Percentiles rank a stretch among this genome's conserved stretches.
These are phyloP conservation scores for Riptortus pedestris DNA, from an alignment of 1,140 invertebrate species.

Conservation along the genomic window DNA sequence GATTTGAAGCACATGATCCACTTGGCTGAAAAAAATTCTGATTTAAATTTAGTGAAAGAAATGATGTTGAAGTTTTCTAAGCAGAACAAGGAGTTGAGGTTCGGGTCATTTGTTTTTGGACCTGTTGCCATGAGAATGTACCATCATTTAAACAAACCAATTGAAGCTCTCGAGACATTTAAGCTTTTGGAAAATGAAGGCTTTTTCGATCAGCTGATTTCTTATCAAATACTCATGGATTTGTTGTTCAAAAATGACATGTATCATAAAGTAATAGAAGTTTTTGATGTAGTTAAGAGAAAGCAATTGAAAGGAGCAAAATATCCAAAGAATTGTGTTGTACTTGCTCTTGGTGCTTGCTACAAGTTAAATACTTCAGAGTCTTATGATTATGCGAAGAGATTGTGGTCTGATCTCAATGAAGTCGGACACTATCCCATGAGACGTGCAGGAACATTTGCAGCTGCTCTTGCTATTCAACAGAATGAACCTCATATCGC, in stretches of 20 bases:
- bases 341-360: slow-evolving; percentile 55
- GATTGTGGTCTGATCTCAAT: slow-evolving; percentile 48
- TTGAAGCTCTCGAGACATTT: slow-evolving; percentile 54
- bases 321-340: slow-evolving; percentile 54
- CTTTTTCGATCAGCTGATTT: slow-evolving; percentile 59
- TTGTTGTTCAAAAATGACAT: slow-evolving; percentile 56
- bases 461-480: slow-evolving; percentile 52
- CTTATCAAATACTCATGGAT: slow-evolving; percentile 58
- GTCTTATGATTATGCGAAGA: slow-evolving; percentile 51
- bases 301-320: slow-evolving; percentile 47
- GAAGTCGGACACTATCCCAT: slow-evolving; percentile 44
- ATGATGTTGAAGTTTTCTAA: slow-evolving; percentile 63
- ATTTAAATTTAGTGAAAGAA: slow-evolving; percentile 50
- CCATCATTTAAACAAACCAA: slow-evolving; percentile 55
- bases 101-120: slow-evolving; percentile 70
- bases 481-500: slow-evolving; percentile 54
- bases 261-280: slow-evolving; percentile 55
- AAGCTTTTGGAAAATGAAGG: slow-evolving; percentile 46
- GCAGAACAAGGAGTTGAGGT: slow-evolving; percentile 60
- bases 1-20: slow-evolving; percentile 74
- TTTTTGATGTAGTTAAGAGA: slow-evolving; percentile 48
- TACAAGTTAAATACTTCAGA: slow-evolving; percentile 68
- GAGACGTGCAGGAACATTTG: slow-evolving; percentile 48
- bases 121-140: slow-evolving; percentile 72
- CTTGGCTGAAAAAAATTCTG: slow-evolving; percentile 45